phyloP scores from a whole-genome alignment of 2,888 invertebrate species.

The Melanargia galathea region DNA sequence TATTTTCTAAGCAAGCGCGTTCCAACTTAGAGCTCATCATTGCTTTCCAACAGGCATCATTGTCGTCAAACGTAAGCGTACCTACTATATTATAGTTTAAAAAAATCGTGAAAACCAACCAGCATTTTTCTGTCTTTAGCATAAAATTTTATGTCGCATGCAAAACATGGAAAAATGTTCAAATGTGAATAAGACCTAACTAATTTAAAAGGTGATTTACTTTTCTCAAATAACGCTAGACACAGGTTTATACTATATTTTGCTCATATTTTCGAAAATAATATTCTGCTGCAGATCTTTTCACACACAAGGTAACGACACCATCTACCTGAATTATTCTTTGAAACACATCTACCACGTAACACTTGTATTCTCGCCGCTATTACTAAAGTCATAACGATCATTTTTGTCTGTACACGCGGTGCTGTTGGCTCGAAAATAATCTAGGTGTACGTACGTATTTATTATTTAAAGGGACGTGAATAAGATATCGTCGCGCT shows the following conservation, averaged over 20 bases:
- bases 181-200: no score
- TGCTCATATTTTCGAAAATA: neutral
- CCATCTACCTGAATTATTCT: neutral
- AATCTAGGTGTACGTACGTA: conserved; percentile 35
- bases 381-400: conserved; percentile 13
- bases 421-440: conserved; percentile 22
- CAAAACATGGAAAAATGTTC: neutral
- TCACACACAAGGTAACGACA: conserved; percentile 13
- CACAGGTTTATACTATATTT: no score
- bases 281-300: conserved; percentile 10
- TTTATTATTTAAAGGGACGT: conserved; percentile 40
- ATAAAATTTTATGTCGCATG: no score
- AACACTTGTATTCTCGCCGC: neutral
- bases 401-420: conserved; percentile 26
- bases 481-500: conserved; percentile 32
- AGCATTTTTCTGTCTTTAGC: no score
- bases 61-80: no score
- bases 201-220: neutral
- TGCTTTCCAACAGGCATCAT: no score
- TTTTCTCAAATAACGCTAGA: conserved; percentile 1
- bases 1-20: no score
- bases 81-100: no score
- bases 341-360: neutral
- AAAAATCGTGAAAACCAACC: no score
- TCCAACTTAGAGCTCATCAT: no score